A percentile compares a stretch with the other conserved stretches of the same genome.
These are phyloP conservation scores for Itoplectis maculator DNA, from an alignment of 2,888 invertebrate genomes.

Conservation along the genomic window DNA sequence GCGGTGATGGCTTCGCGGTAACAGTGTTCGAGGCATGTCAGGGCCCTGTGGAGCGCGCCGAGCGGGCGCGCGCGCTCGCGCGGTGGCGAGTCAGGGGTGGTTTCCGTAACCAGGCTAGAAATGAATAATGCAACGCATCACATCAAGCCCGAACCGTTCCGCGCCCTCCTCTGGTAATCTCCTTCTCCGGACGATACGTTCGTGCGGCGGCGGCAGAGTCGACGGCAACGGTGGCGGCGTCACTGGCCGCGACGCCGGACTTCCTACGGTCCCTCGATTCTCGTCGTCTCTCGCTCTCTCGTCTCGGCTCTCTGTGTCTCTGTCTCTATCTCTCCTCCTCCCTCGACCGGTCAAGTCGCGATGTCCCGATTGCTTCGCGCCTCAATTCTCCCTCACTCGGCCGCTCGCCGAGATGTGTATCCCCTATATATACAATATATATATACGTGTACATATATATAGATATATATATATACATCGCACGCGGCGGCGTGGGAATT, in stretches of 20 bases:
- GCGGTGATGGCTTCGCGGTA: conserved; percentile 74
- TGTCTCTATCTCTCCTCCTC: conserved; percentile 39
- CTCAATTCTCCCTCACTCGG: conserved; percentile 9
- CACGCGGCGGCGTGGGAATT: conserved; percentile 34
- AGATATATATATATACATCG: conserved; percentile 12
- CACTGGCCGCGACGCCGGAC: conserved; percentile 48
- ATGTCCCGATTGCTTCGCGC: conserved; percentile 53
- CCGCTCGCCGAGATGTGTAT: neutral
- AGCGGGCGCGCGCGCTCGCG: conserved; percentile 29
- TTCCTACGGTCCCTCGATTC: conserved; percentile 32
- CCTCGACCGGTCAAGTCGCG: conserved; percentile 37
- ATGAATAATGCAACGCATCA: conserved; percentile 83
- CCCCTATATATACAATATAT: conserved; percentile 32
- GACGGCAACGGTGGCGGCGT: conserved; percentile 41
- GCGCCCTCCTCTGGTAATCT: conserved; percentile 78
- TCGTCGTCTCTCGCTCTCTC: too few relatives aligned
- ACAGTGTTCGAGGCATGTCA: conserved; percentile 72
- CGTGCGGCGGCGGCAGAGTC: conserved; percentile 60
- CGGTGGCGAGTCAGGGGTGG: conserved; percentile 72
- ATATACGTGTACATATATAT: neutral
- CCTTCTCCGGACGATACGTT: conserved; percentile 75
- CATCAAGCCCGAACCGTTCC: conserved; percentile 78
- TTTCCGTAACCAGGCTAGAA: conserved; percentile 77
- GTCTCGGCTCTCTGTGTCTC: too few relatives aligned
- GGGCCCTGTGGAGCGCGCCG: conserved; percentile 68